Evolutionary conservation across 2,797 vertebrate species (phyloP), one percentile per base, ranked within the genome.

Genomic region (Gallinago stenura): DNA sequence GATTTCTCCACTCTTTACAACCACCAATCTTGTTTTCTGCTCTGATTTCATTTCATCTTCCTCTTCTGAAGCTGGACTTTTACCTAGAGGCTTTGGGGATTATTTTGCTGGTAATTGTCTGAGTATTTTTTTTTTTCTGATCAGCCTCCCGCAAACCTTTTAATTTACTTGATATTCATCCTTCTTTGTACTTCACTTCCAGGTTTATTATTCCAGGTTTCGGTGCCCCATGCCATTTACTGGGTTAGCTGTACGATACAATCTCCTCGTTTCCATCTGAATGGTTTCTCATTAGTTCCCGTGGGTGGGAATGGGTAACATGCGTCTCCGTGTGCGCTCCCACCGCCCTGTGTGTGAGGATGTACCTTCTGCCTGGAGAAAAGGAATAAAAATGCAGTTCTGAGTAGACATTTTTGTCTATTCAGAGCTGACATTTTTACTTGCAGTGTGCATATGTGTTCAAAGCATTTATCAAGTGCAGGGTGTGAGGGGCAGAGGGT

Each of bases 391-490:
- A 77, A 53, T 1, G 12, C 19, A 19, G 2, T 18, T 88, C n/a
- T 75, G 62, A 50, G 3, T 8, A 8, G 25, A 31, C 39, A 39
- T 39, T 39, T 39, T 39, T 39, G 39, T 39, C 39, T 39, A 39
- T 39, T 39, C 39, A 39, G 28, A 24, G 11, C 6, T 12, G 37
- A 4, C 3, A 62, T 22, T n/a, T 31, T 17, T 19, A 26, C 58
- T 69, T 18, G 41, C 28, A 9, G 7, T 41, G 43, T 79, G 20
- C 14, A 0, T 33, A 6, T 10, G 31, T 25, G 51, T 30, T 41
- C n/a, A 3, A 2, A 2, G 79, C 13, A 1, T 31, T 20, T 39
- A 76, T 50, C 4, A 6, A 21, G 45, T 0, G 46, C 10, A 9
- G 31, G 45, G 48, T 5, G 60, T 3, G 53, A 26, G 20, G 5